Conservation (phyloP, 2,797 vertebrate species). For the Falco naumanni region DNA sequence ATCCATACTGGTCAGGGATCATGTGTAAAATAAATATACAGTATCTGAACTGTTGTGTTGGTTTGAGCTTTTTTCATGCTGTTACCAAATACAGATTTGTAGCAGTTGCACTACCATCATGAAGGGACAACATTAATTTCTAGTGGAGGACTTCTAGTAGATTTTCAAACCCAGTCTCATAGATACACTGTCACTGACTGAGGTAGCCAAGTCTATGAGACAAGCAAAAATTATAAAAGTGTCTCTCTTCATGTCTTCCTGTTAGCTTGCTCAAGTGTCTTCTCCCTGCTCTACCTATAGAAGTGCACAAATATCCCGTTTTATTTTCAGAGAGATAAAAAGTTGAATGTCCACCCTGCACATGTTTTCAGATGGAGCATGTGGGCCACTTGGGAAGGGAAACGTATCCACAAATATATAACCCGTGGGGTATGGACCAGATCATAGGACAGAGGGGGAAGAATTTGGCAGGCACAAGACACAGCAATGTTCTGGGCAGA, state of each 20-base stretch:
- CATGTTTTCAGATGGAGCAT: neutral
- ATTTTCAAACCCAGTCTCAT: neutral
- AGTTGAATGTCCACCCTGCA: neutral
- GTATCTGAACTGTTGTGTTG: neutral
- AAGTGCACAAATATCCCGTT: neutral
- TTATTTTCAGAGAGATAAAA: neutral
- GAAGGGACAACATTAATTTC: neutral
- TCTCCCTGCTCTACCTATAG: neutral
- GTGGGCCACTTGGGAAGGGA: neutral
- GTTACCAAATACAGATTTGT: neutral
- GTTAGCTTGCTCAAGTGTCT: neutral
- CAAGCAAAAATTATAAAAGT: neutral
- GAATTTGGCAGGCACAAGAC: neutral
- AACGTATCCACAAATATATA: neutral
- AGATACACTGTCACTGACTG: neutral
- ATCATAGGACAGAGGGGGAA: neutral
- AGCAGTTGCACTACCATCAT: neutral
- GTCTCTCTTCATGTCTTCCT: neutral
- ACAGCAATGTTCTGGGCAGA: neutral
- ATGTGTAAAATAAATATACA: neutral
- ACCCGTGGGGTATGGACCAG: neutral
- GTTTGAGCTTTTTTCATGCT: neutral
- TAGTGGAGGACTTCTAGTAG: neutral
- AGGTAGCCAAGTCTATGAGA: neutral
- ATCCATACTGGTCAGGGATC: neutral